phyloP scores from a whole-genome alignment of 1,140 invertebrate genomes.

The Zaprionus ornatus region DNA sequence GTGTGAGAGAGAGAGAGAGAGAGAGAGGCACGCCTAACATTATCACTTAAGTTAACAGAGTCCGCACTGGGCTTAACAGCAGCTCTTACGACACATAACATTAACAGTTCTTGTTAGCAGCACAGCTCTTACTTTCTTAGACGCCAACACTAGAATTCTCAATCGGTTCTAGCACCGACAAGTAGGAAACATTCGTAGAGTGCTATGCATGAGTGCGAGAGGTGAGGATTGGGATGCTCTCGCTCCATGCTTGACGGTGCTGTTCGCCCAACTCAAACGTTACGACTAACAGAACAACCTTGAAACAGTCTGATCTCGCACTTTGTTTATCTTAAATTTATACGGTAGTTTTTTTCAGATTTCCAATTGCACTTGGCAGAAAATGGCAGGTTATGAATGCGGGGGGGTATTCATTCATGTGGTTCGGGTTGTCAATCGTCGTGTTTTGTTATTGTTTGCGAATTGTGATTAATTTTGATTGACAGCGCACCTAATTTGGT shows the following conservation, averaged over 20 bases:
- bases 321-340: slow-evolving; percentile 18
- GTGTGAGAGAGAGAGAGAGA: background rate
- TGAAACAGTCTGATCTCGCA: slow-evolving; percentile 73
- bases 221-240: slow-evolving; percentile 69
- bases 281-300: slow-evolving; percentile 73
- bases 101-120: slow-evolving; percentile 1
- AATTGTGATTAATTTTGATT: slow-evolving; percentile 52
- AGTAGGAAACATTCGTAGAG: background rate
- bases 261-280: slow-evolving; percentile 75
- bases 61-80: background rate
- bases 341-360: background rate
- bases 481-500: slow-evolving; percentile 67
- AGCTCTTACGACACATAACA: slow-evolving; percentile 5
- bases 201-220: background rate
- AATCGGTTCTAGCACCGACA: slow-evolving; percentile 37
- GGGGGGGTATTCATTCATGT: slow-evolving; percentile 1
- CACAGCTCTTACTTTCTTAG: background rate
- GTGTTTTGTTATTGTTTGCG: slow-evolving; percentile 16
- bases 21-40: background rate
- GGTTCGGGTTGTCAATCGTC: slow-evolving; percentile 43
- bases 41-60: slow-evolving; percentile 4
- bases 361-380: background rate
- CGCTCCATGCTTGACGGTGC: slow-evolving; percentile 64
- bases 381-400: background rate
- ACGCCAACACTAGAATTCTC: slow-evolving; percentile 47